Base-by-base conservation (phyloP, 2,797 vertebrate species). In the Discoglossus pictus region DNA sequence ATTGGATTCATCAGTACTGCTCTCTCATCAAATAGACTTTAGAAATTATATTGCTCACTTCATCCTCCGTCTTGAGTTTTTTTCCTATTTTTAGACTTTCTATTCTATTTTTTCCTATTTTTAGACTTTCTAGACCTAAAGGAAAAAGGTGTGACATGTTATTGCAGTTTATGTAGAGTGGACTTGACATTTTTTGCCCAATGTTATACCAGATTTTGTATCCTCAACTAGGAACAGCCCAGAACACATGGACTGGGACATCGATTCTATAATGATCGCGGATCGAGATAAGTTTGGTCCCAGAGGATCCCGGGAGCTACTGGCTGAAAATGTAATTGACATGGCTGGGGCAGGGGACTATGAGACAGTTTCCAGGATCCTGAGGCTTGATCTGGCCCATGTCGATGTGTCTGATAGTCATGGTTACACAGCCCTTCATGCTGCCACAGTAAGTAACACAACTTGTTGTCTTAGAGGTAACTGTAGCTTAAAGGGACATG, bases 371-470 rank as follows among this genome's bases (percentile, higher is more conserved):
- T 76, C 34, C 2, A 58, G 75, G 2, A 76, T 88, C 47, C 80
- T 96, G 52, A 75, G 59, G 40, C 74, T 75, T 0, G 70, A 80
- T 34, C 71, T 83, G 9, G 87, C 83, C 50, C 83, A 86, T 39
- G 88, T 91, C 0, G 88, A 96, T 0, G 82, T 94, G 10, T 86
- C 88, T 1, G 93, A 96, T 23, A 75, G 79, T 1, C 76, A 23
- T 0, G 93, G 92, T 50, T 82, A 91, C 76, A 92, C 87, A 0
- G 87, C 86, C 2, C 87, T 97, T 1, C 89, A 92, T 0, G 89
- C 89, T 3, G 93, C 93, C 1, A 78, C 91, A 1, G 94, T 96
- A 86, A 87, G 76, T 38, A 15, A 44, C 4, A 7, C 7, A 47
- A 12, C 6, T 46, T 13, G 12, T 54, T 1, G 13, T n/a, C n/a